Conservation (phyloP, 1,140 invertebrate genomes). For the Microplitis mediator region DNA sequence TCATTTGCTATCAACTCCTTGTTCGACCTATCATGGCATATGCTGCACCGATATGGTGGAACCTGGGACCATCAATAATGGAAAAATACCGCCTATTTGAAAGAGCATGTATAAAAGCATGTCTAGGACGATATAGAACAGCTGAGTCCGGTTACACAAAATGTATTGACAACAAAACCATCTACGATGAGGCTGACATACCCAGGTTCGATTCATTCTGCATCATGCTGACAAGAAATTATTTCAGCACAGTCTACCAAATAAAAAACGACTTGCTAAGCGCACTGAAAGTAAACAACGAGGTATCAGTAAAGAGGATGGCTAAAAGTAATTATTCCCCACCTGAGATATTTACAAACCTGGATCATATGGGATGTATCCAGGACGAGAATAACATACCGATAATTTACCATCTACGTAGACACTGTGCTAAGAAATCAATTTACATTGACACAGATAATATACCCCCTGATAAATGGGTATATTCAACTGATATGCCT, state of each 20-base stretch:
- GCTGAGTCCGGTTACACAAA: neutral
- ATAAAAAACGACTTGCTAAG: no score
- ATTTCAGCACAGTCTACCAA: no score
- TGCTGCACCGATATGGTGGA: conserved; percentile 1
- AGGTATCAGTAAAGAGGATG: neutral
- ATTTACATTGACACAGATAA: conserved; percentile 1
- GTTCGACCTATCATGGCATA: conserved; percentile 3
- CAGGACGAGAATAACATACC: conserved; percentile 5
- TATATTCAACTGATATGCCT: conserved; percentile 8
- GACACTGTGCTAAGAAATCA: conserved; percentile 1
- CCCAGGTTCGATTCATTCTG: neutral
- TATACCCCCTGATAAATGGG: neutral
- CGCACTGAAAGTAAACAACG: no score
- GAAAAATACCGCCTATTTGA: neutral
- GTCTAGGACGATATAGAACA: neutral
- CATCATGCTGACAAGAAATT: no score
- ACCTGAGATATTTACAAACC: conserved; percentile 2
- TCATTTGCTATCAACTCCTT: conserved; percentile 10
- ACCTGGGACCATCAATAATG: neutral
- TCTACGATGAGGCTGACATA: neutral
- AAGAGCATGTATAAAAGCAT: neutral
- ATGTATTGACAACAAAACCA: neutral
- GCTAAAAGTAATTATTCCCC: conserved; percentile 2
- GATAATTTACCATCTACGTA: neutral
- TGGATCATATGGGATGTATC: conserved; percentile 11